phyloP scores from a whole-genome alignment of 1,140 invertebrate genomes.

The Thalassaphorura encarpata region DNA sequence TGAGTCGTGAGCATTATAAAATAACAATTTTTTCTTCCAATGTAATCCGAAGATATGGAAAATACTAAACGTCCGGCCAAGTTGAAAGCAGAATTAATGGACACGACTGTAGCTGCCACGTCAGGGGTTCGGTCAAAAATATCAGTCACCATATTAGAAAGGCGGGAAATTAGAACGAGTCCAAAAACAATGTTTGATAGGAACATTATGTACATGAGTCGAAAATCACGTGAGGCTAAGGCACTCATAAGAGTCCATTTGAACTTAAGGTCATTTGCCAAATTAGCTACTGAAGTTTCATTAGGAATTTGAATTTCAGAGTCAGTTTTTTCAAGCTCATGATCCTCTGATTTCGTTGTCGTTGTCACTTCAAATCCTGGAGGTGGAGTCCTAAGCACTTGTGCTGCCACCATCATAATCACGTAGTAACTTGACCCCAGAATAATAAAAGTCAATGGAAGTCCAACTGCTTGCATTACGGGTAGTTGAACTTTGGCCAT shows the following conservation, averaged over 20 bases:
- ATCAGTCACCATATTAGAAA: slow-evolving; percentile 26
- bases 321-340: background rate
- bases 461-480: slow-evolving; percentile 10
- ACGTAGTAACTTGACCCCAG: slow-evolving; percentile 19
- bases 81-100: slow-evolving; percentile 26
- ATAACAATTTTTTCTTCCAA: slow-evolving; percentile 25
- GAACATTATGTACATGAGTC: slow-evolving; percentile 19
- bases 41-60: slow-evolving; percentile 16
- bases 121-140: slow-evolving; percentile 15
- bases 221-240: slow-evolving; percentile 15
- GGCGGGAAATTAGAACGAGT: slow-evolving; percentile 18
- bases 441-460: slow-evolving; percentile 24
- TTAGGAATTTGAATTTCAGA: background rate
- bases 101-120: slow-evolving; percentile 23
- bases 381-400: slow-evolving; percentile 19
- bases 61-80: slow-evolving; percentile 23
- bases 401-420: slow-evolving; percentile 15
- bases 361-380: slow-evolving; percentile 5
- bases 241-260: slow-evolving; percentile 18
- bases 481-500: slow-evolving; percentile 18
- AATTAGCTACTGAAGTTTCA: too few relatives aligned
- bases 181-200: slow-evolving; percentile 27
- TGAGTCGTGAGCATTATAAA: slow-evolving; percentile 19
- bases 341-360: background rate
- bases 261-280: too few relatives aligned